Evolutionary conservation across 92 coral and sea anemone genomes (phyloP), one percentile per base, ranked within the genome.

Genomic region (Palythoa caribaeorum): DNA sequence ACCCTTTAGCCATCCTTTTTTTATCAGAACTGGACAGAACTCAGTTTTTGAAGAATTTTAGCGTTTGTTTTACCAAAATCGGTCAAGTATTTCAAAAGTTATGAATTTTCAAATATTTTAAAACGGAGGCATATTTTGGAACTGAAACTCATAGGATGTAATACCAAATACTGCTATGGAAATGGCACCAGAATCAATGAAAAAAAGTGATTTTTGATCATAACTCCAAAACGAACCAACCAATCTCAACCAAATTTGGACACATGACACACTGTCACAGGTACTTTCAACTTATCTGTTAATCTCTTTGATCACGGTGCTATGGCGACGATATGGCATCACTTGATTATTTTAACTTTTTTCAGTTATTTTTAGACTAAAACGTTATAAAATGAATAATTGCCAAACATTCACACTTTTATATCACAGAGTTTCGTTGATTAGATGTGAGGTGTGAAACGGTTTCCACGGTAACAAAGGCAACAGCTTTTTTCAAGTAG

Each of bases 31-130:
- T 77, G 44, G 81, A 28, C 51, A 53, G 66, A 77, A 54, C 68
- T 77, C 81, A 20, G 51, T 77, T 77, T 77, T 77, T 51, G 68
- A 28, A 77, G 66, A 77, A 77, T 77, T 77, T 77, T 77, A 77
- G n/a, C 19, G 80, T 76, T 76, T 76, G 21, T 52, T 76, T 76
- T 53, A 21, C 0, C 80, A 51, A 76, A 76, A 76, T 76, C 80
- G 60, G 63, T 48, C 80, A 76, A 76, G 38, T 21, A 76, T 52
- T 76, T 76, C 80, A 50, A 21, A 53, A 76, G 80, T 76, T 76
- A 76, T 72, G 51, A 72, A 72, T 72, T 72, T 72, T 72, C 37
- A 37, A 72, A 37, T 72, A 72, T 72, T 72, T 72, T 37, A 72
- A 9, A 72, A 72, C 14, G 19, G 8, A 72, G 77, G 77, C 52